Base-by-base conservation (phyloP, 2,113 vertebrate species). In the Leptobrachium ailaonicum region DNA sequence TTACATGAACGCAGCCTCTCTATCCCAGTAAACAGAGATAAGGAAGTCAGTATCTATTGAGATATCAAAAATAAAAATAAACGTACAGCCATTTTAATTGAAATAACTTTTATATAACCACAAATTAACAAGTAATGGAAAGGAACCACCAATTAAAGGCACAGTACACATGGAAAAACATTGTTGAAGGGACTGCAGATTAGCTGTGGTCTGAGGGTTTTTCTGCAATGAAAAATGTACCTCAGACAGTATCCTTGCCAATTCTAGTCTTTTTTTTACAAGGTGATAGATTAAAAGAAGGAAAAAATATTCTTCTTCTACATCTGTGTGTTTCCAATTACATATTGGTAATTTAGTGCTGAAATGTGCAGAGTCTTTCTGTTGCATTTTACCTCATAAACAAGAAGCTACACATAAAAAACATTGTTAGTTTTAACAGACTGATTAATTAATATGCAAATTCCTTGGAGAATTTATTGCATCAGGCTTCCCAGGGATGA, bases 101-200 rank as follows among this genome's bases (percentile, higher is more conserved):
- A 81, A 81, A 81, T 81, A 75, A 69, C 50, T 81, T 32, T 81
- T 81, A 81, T 75, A 75, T 47, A 75, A 69, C 66, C 64, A 69
- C 71, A 81, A 68, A 81, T 56, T 79, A 71, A 73, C 50, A 75
- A 56, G 50, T 45, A 6, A 74, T 75, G 71, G 54, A 32, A 60
- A 75, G 66, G 64, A 69, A 50, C 62, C 72, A 74, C 41, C 9
- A 4, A 68, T 68, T 53, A 75, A 81, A 75, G 79, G 79, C 79
- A 81, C 71, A 47, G 71, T 81, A 74, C 72, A 81, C 71, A 75
- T 75, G 75, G 71, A 75, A 69, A 73, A 81, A 69, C 79, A 68
- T 63, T 62, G 12, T 75, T 75, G 12, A 50, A 74, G 43, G 60
- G 41, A 42, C 8, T 67, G 63, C 47, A 45, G 63, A 47, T 67